phyloP scores from a whole-genome alignment of 1,140 invertebrate genomes.

The Papilio machaon region DNA sequence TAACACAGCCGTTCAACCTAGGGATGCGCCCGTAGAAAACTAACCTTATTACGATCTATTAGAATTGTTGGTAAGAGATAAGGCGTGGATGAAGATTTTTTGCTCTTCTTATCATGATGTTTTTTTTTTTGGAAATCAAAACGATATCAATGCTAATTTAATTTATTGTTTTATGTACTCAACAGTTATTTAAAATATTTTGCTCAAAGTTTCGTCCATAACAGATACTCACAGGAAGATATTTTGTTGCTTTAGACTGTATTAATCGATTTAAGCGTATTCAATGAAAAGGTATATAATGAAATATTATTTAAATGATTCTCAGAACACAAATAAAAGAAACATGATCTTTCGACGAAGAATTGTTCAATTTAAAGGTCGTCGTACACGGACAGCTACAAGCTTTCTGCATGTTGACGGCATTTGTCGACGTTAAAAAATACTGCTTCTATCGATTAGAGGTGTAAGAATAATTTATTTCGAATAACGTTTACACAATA shows the following conservation, averaged over 20 bases:
- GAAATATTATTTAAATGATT: not conserved
- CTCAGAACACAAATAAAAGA: not conserved
- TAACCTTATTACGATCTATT: constrained; percentile 5
- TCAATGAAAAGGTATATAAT: not conserved
- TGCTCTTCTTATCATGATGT: not conserved
- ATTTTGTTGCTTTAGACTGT: not conserved
- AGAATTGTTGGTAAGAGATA: not conserved
- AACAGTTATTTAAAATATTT: too few species aligned
- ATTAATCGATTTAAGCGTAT: not conserved
- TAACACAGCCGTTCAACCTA: constrained; percentile 12
- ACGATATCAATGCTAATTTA: not conserved
- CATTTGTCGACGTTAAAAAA: too few species aligned
- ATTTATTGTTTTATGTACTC: not conserved
- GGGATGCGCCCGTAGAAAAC: not conserved
- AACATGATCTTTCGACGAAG: not conserved
- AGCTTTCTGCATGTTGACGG: too few species aligned
- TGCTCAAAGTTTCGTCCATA: too few species aligned
- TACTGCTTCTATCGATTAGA: too few species aligned
- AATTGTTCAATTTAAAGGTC: not conserved
- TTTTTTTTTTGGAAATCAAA: not conserved
- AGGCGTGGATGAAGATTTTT: not conserved
- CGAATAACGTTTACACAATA: too few species aligned
- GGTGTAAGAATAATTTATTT: too few species aligned
- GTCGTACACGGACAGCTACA: not conserved
- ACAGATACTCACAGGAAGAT: too few species aligned